Percentiles rank a stretch among this genome's conserved stretches.
Conservation (phyloP, 2,888 invertebrate species). For the Mystacides longicornis region DNA sequence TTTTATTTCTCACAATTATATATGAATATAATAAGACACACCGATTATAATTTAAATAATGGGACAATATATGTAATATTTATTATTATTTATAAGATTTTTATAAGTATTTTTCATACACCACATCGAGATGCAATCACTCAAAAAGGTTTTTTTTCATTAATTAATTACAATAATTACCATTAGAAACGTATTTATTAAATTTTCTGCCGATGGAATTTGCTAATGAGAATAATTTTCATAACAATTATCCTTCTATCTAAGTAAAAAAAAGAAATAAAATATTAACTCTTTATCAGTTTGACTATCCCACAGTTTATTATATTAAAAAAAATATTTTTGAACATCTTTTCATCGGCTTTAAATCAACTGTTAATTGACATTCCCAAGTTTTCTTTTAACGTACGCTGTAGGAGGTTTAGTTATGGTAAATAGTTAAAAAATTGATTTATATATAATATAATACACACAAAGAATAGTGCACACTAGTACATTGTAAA, state of each 20-base stretch:
- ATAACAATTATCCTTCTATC: constrained; percentile 17
- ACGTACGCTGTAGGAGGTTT: too few relatives aligned
- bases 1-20: not conserved
- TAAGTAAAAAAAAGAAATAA: too few relatives aligned
- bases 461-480: constrained; percentile 17
- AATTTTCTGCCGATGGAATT: too few relatives aligned
- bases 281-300: too few relatives aligned
- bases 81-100: constrained; percentile 34
- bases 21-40: not conserved
- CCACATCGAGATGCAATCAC: constrained; percentile 26
- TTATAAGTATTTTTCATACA: constrained; percentile 33
- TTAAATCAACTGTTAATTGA: too few relatives aligned
- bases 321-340: too few relatives aligned
- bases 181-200: too few relatives aligned
- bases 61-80: constrained; percentile 30
- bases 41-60: constrained; percentile 23
- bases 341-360: too few relatives aligned
- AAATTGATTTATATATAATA: too few relatives aligned
- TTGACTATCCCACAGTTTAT: too few relatives aligned
- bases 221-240: constrained; percentile 6
- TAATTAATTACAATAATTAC: not conserved
- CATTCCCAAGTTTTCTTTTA: too few relatives aligned
- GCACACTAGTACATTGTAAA: constrained; percentile 1
- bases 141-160: constrained; percentile 21
- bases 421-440: too few relatives aligned